A percentile compares a stretch with the other conserved stretches of the same genome.
Conservation (phyloP, 2,797 vertebrate genomes). For the Bovichtus variegatus region DNA sequence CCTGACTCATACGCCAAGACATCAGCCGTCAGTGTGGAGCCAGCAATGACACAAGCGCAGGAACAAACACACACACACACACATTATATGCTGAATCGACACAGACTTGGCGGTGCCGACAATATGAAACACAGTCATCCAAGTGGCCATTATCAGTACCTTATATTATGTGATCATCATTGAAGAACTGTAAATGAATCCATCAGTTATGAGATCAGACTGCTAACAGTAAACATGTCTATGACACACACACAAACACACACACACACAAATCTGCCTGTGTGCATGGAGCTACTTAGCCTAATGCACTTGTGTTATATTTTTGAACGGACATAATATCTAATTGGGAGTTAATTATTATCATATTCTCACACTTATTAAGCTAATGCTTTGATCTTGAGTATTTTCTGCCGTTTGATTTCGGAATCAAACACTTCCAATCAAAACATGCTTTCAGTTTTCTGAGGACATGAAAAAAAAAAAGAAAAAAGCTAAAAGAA, state of each 20-base stretch:
- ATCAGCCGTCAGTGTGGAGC: conserved; percentile 80
- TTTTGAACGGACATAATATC: not conserved
- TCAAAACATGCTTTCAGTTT: not conserved
- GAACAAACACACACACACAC: conserved; percentile 49
- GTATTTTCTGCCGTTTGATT: not conserved
- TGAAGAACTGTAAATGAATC: conserved; percentile 61
- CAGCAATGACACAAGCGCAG: conserved; percentile 73
- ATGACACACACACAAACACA: conserved; percentile 22
- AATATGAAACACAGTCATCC: conserved; percentile 57
- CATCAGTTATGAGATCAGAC: conserved; percentile 65
- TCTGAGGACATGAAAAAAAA: not conserved
- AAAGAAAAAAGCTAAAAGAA: too few relatives aligned
- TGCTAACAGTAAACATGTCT: conserved; percentile 54
- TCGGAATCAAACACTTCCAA: not conserved
- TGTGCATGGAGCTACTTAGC: not conserved
- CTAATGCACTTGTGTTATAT: not conserved
- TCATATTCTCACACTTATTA: not conserved
- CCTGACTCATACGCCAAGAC: conserved; percentile 77
- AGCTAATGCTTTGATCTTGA: not conserved
- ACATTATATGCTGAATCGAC: conserved; percentile 35
- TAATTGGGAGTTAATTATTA: not conserved
- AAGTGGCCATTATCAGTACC: conserved; percentile 57
- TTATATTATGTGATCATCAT: conserved; percentile 59
- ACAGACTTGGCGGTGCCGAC: conserved; percentile 73
- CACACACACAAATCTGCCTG: not conserved